Percentiles rank a stretch among this genome's conserved stretches.
Conservation (phyloP, 1,140 invertebrate genomes). For the Venustaconcha ellipsiformis region DNA sequence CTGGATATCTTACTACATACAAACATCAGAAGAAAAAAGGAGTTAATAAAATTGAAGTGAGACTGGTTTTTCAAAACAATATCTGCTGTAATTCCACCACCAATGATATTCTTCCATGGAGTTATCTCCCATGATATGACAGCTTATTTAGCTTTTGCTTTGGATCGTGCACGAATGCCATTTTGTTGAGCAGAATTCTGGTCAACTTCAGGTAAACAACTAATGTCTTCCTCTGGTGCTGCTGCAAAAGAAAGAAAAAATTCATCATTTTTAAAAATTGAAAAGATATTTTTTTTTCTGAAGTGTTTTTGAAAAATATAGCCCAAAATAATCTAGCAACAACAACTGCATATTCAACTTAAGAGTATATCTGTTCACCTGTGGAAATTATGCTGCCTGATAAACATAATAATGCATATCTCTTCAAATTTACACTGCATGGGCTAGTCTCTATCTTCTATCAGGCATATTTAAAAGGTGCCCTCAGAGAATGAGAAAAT, state of each 20-base stretch:
- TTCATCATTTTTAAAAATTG: slow-evolving; percentile 22
- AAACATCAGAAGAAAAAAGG: too few relatives aligned
- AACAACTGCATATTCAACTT: too few relatives aligned
- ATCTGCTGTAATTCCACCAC: too few relatives aligned
- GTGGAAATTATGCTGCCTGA: background rate
- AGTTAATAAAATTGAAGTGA: too few relatives aligned
- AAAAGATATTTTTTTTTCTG: background rate
- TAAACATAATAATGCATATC: background rate
- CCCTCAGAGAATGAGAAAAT: too few relatives aligned
- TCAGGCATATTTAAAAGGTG: background rate
- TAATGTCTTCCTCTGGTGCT: slow-evolving; percentile 75
- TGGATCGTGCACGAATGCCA: slow-evolving; percentile 38
- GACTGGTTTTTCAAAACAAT: too few relatives aligned
- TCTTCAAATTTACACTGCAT: background rate
- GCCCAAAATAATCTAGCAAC: background rate
- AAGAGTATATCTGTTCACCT: too few relatives aligned
- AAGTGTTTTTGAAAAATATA: background rate
- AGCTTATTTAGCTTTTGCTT: too few relatives aligned
- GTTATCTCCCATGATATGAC: too few relatives aligned
- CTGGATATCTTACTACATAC: too few relatives aligned
- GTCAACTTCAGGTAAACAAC: slow-evolving; percentile 79
- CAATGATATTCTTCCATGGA: too few relatives aligned
- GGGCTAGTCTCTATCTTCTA: background rate
- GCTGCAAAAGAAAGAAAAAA: slow-evolving; percentile 55
- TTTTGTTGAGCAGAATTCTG: slow-evolving; percentile 73